Evolutionary conservation across 2,797 vertebrate genomes (phyloP).

Genomic region (Tauraco hartlaubi): DNA sequence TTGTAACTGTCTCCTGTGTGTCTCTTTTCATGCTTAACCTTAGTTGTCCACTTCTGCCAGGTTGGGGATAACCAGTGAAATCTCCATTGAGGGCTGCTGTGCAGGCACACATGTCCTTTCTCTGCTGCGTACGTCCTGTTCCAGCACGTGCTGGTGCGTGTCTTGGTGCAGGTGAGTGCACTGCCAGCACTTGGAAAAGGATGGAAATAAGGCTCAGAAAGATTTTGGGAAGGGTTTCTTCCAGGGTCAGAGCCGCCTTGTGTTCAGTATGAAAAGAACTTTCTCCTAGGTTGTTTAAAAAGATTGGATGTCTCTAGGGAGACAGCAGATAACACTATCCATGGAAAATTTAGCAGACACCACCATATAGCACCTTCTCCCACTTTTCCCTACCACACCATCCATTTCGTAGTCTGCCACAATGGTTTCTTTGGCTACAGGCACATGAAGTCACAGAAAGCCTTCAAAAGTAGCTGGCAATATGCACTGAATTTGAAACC

Average conservation of each 20-base stretch:
- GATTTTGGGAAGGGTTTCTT: background rate
- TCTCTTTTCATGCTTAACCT: background rate
- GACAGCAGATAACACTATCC: background rate
- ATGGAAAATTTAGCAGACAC: background rate
- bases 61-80: background rate
- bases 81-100: background rate
- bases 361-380: background rate
- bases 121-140: background rate
- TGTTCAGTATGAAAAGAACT: background rate
- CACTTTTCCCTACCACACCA: background rate
- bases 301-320: background rate
- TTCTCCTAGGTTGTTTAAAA: background rate
- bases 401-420: background rate
- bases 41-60: background rate
- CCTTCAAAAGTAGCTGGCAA: background rate
- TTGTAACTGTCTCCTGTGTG: background rate
- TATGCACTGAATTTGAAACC: background rate
- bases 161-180: accelerated
- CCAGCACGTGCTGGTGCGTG: accelerated
- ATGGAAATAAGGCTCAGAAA: background rate
- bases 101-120: background rate
- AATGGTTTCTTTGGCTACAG: background rate
- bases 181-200: background rate
- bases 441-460: background rate
- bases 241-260: accelerated